Conservation (phyloP, 2,113 vertebrate species). For the Tylochromis polylepis region DNA sequence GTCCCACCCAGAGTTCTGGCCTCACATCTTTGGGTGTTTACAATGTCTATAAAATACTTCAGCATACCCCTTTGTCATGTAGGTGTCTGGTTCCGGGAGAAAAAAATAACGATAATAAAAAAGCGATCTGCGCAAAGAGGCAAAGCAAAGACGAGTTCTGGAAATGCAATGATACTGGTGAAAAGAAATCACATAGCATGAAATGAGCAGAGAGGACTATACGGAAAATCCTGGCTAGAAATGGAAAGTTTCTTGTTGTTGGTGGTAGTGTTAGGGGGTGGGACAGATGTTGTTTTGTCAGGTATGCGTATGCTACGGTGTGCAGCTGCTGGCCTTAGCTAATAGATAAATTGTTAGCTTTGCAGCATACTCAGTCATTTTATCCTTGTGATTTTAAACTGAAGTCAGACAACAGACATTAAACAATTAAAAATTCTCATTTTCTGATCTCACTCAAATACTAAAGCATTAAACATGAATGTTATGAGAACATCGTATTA, state of each 20-base stretch:
- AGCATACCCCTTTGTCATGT: background rate
- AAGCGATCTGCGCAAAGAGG: background rate
- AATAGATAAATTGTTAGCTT: background rate
- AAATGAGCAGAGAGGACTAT: background rate
- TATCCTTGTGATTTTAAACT: background rate
- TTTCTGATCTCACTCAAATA: background rate
- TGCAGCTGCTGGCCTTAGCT: background rate
- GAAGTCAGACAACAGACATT: background rate
- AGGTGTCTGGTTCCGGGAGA: background rate
- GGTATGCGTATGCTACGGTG: background rate
- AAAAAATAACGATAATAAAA: background rate
- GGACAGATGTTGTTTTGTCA: rapidly evolving
- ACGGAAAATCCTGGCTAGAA: background rate
- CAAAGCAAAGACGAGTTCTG: background rate
- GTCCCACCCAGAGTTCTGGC: slow-evolving; percentile 28
- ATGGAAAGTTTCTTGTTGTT: background rate
- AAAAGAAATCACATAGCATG: background rate
- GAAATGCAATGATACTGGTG: background rate
- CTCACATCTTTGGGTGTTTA: background rate
- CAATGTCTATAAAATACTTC: slow-evolving; percentile 20
- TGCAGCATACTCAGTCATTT: background rate
- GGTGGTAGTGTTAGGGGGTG: background rate
- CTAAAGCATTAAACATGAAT: background rate
- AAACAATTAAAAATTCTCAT: background rate
- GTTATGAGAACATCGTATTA: background rate